Base-by-base conservation (phyloP, 2,797 vertebrate species). In the Melopsittacus undulatus region DNA sequence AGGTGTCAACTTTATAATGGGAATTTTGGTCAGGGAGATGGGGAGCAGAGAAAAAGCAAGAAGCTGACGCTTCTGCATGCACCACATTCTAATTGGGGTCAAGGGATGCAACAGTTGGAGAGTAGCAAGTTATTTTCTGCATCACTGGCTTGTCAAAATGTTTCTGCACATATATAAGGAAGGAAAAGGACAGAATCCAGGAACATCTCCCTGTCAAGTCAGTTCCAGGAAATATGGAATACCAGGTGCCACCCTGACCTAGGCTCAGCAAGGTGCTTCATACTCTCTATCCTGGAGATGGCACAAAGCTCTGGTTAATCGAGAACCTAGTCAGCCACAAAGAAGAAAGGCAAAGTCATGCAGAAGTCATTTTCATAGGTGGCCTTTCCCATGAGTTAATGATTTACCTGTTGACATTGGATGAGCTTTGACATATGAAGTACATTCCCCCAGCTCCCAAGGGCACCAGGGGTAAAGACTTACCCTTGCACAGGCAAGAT, bases 61-160 rank as follows among this genome's bases (percentile, higher is more conserved):
- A 48, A 94, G 83, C 85, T 92, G 83, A 77, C 90, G 85, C 78
- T 94, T 97, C 80, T 82, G 66, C 95, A 96, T 95, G 94, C 95
- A 88, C 81, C 83, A 94, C 87, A 95, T 97, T 94, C 95, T 97
- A 97, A 97, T 74, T 96, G 95, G 92, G 96, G 94, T 97, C 94
- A 88, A 82, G 67, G 51, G 36, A 90, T 70, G 83, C 90, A 96
- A 95, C 83, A 73, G 70, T 85, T 96, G 76, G 90, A 94, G 78
- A 94, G 87, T 89, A 95, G 69, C 59, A 74, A 72, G 52, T 92
- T 83, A 69, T 79, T 92, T 96, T 96, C 88, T 94, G 78, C 93
- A 95, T 97, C 93, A 81, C 76, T 83, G 67, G 74, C 83, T 91
- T 83, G 95, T 95, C 83, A 83, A 95, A 95, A 85, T 27, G 56